phyloP scores from a whole-genome alignment of 1,140 invertebrate genomes.

The Megathymus violae region DNA sequence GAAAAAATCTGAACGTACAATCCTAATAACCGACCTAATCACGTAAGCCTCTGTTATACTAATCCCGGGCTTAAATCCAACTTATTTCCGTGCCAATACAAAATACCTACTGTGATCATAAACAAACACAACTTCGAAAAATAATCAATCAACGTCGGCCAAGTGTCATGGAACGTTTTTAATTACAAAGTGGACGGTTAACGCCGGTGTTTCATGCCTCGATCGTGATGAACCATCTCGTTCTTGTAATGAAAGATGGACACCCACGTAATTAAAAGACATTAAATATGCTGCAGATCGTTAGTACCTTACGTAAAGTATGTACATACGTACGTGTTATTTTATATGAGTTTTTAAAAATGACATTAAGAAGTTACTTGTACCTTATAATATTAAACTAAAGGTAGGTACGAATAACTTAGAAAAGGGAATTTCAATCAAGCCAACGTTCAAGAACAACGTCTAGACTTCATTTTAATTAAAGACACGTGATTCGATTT shows the following conservation, averaged over 20 bases:
- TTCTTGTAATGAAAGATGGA: constrained; percentile 66
- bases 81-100: constrained; percentile 26
- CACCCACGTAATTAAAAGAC: constrained; percentile 61
- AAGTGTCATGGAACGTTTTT: constrained; percentile 63
- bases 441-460: constrained; percentile 11
- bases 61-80: constrained; percentile 9
- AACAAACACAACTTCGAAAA: constrained; percentile 38
- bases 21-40: neutral
- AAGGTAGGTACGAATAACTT: constrained; percentile 1
- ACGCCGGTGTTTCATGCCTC: constrained; percentile 49
- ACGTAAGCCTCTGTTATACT: neutral
- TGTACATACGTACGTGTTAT: too few species aligned
- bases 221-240: constrained; percentile 66
- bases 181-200: constrained; percentile 57
- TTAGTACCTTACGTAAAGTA: too few species aligned
- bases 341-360: too few species aligned
- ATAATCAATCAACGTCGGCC: constrained; percentile 65
- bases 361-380: too few species aligned
- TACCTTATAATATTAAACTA: too few species aligned
- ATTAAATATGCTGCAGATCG: too few species aligned
- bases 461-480: constrained; percentile 26
- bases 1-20: neutral
- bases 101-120: constrained; percentile 33
- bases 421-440: constrained; percentile 16
- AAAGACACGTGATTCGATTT: constrained; percentile 11